These are phyloP conservation scores for Crocallis elinguaria DNA, from an alignment of 2,888 invertebrate genomes.

Conservation along the genomic window DNA sequence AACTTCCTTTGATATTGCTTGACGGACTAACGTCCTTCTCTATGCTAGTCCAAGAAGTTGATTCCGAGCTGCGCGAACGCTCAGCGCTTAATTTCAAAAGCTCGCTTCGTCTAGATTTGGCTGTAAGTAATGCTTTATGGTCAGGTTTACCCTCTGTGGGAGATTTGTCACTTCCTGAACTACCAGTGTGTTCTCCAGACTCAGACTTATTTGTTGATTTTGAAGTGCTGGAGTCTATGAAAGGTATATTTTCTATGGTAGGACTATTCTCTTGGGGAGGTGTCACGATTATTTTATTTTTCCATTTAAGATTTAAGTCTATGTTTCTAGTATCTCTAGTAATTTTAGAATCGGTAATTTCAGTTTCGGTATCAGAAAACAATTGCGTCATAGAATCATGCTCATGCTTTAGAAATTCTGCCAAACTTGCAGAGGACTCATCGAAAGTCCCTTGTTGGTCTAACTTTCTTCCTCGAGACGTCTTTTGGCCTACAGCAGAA, in stretches of 20 bases:
- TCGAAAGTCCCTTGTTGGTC: conserved; percentile 86
- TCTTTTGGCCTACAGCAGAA: conserved; percentile 77
- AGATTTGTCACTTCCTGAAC: conserved; percentile 76
- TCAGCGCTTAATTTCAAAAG: conserved; percentile 88
- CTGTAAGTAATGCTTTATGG: conserved; percentile 67
- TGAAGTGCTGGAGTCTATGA: conserved; percentile 73
- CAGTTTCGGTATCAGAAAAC: conserved; percentile 71
- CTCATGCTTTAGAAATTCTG: conserved; percentile 76
- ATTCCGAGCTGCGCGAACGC: conserved; percentile 91
- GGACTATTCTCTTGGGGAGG: conserved; percentile 87
- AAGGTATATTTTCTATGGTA: conserved; percentile 81
- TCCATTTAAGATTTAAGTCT: conserved; percentile 75
- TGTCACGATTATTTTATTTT: conserved; percentile 85
- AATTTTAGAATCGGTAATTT: conserved; percentile 64
- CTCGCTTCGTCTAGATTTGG: conserved; percentile 82
- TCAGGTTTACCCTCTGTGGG: conserved; percentile 72
- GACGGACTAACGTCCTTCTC: conserved; percentile 88
- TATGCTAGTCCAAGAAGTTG: conserved; percentile 92
- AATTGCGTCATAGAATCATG: conserved; percentile 74
- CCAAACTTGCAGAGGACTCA: conserved; percentile 82
- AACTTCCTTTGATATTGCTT: conserved; percentile 87
- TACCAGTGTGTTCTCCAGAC: conserved; percentile 73
- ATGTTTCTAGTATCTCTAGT: conserved; percentile 57
- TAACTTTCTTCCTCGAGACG: conserved; percentile 57
- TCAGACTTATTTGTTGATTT: conserved; percentile 72